Conservation (phyloP, 2,888 invertebrate species). For the Bhutanitis thaidina region DNA sequence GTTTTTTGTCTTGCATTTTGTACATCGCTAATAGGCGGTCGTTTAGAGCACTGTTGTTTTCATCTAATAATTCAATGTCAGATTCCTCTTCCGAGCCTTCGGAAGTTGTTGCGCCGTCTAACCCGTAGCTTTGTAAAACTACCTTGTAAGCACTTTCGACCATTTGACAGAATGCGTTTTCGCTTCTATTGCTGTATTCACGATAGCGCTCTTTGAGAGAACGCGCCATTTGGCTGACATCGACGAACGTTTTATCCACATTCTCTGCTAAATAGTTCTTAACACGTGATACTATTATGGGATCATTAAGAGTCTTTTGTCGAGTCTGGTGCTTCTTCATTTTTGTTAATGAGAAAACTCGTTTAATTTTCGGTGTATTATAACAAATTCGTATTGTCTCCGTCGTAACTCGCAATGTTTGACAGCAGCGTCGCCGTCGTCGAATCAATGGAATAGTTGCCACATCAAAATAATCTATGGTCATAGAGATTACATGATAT, state of each 20-base stretch:
- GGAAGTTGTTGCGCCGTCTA: conserved; percentile 80
- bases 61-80: conserved; percentile 87
- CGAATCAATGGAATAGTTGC: conserved; percentile 58
- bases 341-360: conserved; percentile 27
- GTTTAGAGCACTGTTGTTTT: conserved; percentile 87
- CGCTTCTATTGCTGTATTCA: conserved; percentile 90
- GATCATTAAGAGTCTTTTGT: conserved; percentile 73
- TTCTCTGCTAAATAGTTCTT: conserved; percentile 90
- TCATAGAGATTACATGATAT: neutral
- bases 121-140: conserved; percentile 84
- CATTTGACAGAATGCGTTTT: conserved; percentile 86
- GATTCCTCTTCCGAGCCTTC: conserved; percentile 82
- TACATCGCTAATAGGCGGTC: conserved; percentile 75
- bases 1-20: conserved; percentile 74
- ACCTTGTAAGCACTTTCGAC: conserved; percentile 89
- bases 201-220: conserved; percentile 84
- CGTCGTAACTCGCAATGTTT: conserved; percentile 46
- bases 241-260: conserved; percentile 88
- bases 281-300: conserved; percentile 80
- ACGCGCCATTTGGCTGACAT: conserved; percentile 91
- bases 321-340: conserved; percentile 76
- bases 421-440: conserved; percentile 50
- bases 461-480: conserved; percentile 29
- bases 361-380: neutral
- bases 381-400: conserved; percentile 24